Percentiles rank a stretch among this genome's conserved stretches.
Evolutionary conservation across 1,140 invertebrate genomes (phyloP).

Genomic region (Cherax quadricarinatus): DNA sequence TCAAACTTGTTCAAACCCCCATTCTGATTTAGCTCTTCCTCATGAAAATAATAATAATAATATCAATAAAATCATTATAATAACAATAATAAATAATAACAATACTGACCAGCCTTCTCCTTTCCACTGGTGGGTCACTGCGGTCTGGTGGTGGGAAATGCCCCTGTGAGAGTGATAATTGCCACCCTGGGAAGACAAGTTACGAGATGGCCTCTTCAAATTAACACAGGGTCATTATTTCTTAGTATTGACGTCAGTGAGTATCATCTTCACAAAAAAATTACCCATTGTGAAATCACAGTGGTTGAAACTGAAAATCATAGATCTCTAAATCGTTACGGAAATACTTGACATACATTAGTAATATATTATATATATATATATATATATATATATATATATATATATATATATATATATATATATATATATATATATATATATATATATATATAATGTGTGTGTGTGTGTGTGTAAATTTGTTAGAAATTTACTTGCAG

Average conservation of each 20-base stretch:
- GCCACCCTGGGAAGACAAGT: not conserved
- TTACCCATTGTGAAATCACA: constrained; percentile 27
- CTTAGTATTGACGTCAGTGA: not conserved
- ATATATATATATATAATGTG: constrained; percentile 37
- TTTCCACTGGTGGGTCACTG: not conserved
- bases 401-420: constrained; percentile 32
- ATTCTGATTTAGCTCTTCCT: too few relatives aligned
- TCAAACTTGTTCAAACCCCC: too few relatives aligned
- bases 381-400: constrained; percentile 33
- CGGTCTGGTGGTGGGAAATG: constrained; percentile 4
- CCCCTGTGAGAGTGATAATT: constrained; percentile 36
- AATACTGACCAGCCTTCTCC: too few relatives aligned
- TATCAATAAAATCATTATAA: too few relatives aligned
- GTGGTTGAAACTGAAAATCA: not conserved
- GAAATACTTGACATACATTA: constrained; percentile 15
- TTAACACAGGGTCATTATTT: constrained; percentile 24
- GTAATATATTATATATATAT: constrained; percentile 5
- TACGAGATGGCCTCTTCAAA: not conserved
- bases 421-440: constrained; percentile 31
- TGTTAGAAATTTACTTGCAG: not conserved
- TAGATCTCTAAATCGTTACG: not conserved
- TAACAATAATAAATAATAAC: too few relatives aligned
- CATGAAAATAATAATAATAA: too few relatives aligned
- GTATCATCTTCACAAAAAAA: not conserved
- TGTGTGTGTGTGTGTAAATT: constrained; percentile 10